Evolutionary conservation across 1,140 invertebrate genomes (phyloP).

Genomic region (Potamilus streckersoni): DNA sequence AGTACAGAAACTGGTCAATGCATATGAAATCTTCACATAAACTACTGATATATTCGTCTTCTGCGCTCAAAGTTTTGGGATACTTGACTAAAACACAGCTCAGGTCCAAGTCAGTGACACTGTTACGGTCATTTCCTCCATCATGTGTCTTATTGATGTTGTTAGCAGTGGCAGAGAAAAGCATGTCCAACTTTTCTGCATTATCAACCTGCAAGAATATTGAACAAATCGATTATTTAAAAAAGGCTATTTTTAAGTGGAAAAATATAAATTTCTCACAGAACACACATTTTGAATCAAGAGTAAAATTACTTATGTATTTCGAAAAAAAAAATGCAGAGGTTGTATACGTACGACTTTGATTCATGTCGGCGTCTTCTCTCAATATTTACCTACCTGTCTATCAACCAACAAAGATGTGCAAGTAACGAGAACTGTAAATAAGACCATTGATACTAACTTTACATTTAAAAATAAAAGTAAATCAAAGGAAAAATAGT

Average conservation of each 20-base stretch:
- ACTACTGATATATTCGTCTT: constrained; percentile 23
- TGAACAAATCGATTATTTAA: background rate
- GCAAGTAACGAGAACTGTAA: too few species aligned
- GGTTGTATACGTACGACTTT: too few species aligned
- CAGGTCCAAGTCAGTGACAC: constrained; percentile 11
- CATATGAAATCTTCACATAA: constrained; percentile 32
- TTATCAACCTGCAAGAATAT: constrained; percentile 37
- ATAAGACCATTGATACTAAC: too few species aligned
- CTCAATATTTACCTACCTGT: too few species aligned
- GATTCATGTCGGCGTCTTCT: too few species aligned
- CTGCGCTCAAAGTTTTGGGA: constrained; percentile 6
- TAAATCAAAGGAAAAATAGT: too few species aligned
- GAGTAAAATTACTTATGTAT: background rate
- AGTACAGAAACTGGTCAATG: constrained; percentile 16
- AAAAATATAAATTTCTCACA: background rate
- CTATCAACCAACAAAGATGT: too few species aligned
- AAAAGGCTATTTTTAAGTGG: background rate
- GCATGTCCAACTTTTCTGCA: constrained; percentile 27
- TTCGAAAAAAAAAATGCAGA: background rate
- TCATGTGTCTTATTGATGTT: constrained; percentile 24
- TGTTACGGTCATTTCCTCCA: too few species aligned
- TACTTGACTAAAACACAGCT: constrained; percentile 23
- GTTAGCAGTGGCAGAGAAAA: constrained; percentile 18
- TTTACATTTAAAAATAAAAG: too few species aligned
- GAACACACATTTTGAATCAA: background rate